Evolutionary conservation across 2,888 invertebrate genomes (phyloP).

Genomic region (Xestia rhomboidea): DNA sequence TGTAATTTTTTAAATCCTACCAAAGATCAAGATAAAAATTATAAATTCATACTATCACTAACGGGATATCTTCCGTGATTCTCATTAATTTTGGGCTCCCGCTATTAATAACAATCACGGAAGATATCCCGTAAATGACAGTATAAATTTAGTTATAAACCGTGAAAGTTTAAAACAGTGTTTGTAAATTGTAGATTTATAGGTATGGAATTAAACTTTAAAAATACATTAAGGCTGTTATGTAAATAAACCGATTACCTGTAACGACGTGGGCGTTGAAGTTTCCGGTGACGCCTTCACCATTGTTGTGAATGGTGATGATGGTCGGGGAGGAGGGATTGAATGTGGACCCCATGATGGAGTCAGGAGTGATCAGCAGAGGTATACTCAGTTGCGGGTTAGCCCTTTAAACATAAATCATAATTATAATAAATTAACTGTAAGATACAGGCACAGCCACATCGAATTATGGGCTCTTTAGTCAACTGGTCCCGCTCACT

Average conservation of each 20-base stretch:
- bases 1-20: not conserved
- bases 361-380: slow-evolving; percentile 69
- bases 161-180: too few species aligned
- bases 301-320: slow-evolving; percentile 79
- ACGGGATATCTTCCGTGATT: too few species aligned
- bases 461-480: too few species aligned
- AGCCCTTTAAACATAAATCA: slow-evolving; percentile 67
- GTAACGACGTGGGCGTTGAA: slow-evolving; percentile 81
- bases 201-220: not conserved
- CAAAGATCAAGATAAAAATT: not conserved
- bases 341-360: slow-evolving; percentile 75
- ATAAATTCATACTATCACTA: too few species aligned
- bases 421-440: not conserved
- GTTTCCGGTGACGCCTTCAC: slow-evolving; percentile 78
- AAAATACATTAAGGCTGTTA: not conserved
- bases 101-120: too few species aligned
- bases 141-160: too few species aligned
- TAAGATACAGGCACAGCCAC: not conserved
- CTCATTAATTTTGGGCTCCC: too few species aligned
- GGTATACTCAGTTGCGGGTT: slow-evolving; percentile 78
- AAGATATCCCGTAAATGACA: too few species aligned
- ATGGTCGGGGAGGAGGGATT: slow-evolving; percentile 71
- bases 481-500: too few species aligned
- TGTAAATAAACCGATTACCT: slow-evolving; percentile 69
- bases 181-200: too few species aligned